A percentile compares a stretch with the other conserved stretches of the same genome.
Conservation (phyloP, 2,113 vertebrate genomes). For the Suricata suricatta region DNA sequence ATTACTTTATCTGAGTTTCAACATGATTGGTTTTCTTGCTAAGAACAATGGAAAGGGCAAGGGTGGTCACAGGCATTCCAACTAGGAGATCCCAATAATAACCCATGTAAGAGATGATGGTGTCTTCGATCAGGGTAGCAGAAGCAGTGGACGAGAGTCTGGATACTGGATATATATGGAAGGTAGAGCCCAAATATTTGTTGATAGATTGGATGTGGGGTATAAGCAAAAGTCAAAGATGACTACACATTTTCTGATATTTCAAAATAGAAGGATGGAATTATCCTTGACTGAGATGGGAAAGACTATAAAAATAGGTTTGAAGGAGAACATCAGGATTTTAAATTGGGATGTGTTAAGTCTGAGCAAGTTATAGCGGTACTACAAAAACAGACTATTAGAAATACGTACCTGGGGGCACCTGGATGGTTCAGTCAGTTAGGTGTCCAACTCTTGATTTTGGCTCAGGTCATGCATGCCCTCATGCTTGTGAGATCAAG, state of each 20-base stretch:
- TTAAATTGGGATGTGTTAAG: background rate
- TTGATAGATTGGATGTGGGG: background rate
- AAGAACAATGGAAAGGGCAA: background rate
- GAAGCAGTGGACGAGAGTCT: background rate
- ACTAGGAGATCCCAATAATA: background rate
- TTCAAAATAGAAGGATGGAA: background rate
- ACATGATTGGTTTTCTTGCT: background rate
- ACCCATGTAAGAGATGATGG: background rate
- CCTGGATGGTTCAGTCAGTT: too few species aligned
- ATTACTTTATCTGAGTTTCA: background rate
- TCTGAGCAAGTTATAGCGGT: background rate
- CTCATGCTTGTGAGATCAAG: too few species aligned
- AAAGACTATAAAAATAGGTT: background rate
- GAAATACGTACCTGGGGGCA: background rate
- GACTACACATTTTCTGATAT: background rate
- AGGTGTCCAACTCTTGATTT: too few species aligned
- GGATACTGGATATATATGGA: background rate
- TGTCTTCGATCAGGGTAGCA: background rate
- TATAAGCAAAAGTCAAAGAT: constrained; percentile 1
- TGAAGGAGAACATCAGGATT: background rate
- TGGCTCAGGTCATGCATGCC: too few species aligned
- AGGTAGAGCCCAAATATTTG: background rate
- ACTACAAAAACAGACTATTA: background rate
- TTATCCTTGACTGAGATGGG: background rate
- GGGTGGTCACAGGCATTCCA: background rate